A percentile compares a stretch with the other conserved stretches of the same genome.
phyloP scores from a whole-genome alignment of 2,888 invertebrate genomes.

The Sturmia bella region DNA sequence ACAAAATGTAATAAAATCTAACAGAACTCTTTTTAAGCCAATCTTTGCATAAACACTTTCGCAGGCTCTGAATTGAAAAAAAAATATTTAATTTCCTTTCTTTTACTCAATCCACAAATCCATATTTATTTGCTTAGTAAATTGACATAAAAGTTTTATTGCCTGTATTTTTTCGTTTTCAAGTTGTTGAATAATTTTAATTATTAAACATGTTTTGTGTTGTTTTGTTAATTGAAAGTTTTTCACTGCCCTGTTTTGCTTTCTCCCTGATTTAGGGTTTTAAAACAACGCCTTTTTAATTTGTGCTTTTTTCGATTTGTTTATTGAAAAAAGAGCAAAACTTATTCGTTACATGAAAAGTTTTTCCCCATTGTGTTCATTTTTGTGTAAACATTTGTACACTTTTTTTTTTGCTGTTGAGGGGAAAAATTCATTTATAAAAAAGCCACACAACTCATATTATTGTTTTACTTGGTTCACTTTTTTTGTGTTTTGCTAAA shows the following conservation, averaged over 20 bases:
- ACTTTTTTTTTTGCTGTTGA: slow-evolving; percentile 33
- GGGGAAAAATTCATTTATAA: slow-evolving; percentile 32
- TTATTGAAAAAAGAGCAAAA: slow-evolving; percentile 50
- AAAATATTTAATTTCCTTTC: background rate
- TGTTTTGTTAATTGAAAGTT: slow-evolving; percentile 56
- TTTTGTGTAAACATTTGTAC: slow-evolving; percentile 56
- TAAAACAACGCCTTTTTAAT: slow-evolving; percentile 60
- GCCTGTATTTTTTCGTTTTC: slow-evolving; percentile 7
- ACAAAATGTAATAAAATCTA: background rate
- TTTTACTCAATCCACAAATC: background rate
- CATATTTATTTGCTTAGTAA: slow-evolving; percentile 6
- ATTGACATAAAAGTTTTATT: background rate
- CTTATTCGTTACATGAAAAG: slow-evolving; percentile 59
- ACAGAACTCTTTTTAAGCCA: background rate
- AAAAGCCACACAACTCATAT: slow-evolving; percentile 34
- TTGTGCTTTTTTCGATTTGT: slow-evolving; percentile 37
- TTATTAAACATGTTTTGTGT: slow-evolving; percentile 52
- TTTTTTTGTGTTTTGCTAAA: slow-evolving; percentile 5
- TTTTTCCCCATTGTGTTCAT: slow-evolving; percentile 45
- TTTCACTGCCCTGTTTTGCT: slow-evolving; percentile 1
- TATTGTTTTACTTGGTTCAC: slow-evolving; percentile 27
- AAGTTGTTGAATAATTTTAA: slow-evolving; percentile 44
- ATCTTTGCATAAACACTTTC: background rate
- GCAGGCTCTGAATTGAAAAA: background rate
- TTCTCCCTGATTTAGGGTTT: slow-evolving; percentile 16